Base-by-base conservation (phyloP, 2,113 vertebrate genomes). In the Salvelinus alpinus region DNA sequence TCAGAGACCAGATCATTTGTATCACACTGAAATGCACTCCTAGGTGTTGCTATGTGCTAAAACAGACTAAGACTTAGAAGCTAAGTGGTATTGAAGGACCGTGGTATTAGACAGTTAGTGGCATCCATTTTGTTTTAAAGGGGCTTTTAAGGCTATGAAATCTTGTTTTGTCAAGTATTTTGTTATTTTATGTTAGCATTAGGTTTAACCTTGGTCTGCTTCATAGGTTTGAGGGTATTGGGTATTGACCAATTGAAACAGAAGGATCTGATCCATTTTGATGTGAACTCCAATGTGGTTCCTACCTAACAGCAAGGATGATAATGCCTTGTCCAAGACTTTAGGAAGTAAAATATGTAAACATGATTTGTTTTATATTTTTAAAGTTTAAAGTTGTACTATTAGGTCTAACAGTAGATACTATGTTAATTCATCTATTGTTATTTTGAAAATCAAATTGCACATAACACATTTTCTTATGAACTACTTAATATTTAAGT, bases 401-500 rank as follows among this genome's bases (percentile, higher is more conserved):
- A 47, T 47, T 47, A 25, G 16, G 34, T 70, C 18, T 70, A 70
- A 48, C 38, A 71, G 60, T 22, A 22, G 64, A 25, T n/a, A 27
- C 67, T 77, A 14, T 38, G 72, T 77, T 62, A 71, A 73, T 76
- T 38, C 20, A 31, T 27, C 34, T 48, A 47, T 47, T 48, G 24
- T 75, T 44, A 65, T 48, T 80, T 76, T 78, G 25, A 71, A 73
- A 60, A 72, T 74, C 18, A 66, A 76, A 22, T 70, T 87, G 83
- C 83, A 81, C 76, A 87, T 81, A 81, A 79, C 69, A 75, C 59
- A 68, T 59, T 70, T 69, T 59, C 64, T 67, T 65, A 64, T 75
- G 64, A 81, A 83, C 29, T 86, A 74, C 82, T 84, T 83, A 83
- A 80, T 82, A 83, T 80, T 85, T 87, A 87, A 85, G 83, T 83